phyloP scores from a whole-genome alignment of 2,888 invertebrate genomes.

The Monoplex corrugatus region DNA sequence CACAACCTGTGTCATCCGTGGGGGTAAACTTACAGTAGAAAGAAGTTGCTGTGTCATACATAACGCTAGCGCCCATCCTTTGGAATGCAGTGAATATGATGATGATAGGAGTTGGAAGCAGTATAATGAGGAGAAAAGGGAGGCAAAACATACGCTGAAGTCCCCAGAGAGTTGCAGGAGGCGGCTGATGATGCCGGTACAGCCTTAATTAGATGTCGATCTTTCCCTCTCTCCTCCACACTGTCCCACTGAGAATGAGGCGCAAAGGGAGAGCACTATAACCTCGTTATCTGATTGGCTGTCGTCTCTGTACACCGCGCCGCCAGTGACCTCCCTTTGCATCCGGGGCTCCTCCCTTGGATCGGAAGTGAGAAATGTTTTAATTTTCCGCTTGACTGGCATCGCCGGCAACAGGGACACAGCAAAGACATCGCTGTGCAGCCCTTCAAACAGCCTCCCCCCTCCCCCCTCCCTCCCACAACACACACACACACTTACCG shows the following conservation, averaged over 20 bases:
- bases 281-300: slow-evolving; percentile 43
- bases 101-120: too few relatives aligned
- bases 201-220: too few relatives aligned
- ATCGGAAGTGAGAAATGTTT: slow-evolving; percentile 54
- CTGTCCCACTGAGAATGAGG: neutral
- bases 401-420: slow-evolving; percentile 40
- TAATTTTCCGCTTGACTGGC: slow-evolving; percentile 53
- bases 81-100: too few relatives aligned
- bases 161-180: too few relatives aligned
- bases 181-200: too few relatives aligned
- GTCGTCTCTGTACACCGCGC: slow-evolving; percentile 22
- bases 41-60: too few relatives aligned
- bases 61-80: too few relatives aligned
- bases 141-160: too few relatives aligned
- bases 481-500: too few relatives aligned
- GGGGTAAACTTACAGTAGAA: too few relatives aligned
- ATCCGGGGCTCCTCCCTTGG: slow-evolving; percentile 5
- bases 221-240: neutral
- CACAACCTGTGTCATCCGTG: too few relatives aligned
- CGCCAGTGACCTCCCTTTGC: slow-evolving; percentile 32
- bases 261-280: neutral
- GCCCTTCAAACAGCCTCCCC: slow-evolving; percentile 1
- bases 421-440: slow-evolving; percentile 39
- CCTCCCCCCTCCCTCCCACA: neutral
- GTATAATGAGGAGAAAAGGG: too few relatives aligned